phyloP scores from a whole-genome alignment of 1,140 invertebrate genomes.

The Platorchestia sp. region DNA sequence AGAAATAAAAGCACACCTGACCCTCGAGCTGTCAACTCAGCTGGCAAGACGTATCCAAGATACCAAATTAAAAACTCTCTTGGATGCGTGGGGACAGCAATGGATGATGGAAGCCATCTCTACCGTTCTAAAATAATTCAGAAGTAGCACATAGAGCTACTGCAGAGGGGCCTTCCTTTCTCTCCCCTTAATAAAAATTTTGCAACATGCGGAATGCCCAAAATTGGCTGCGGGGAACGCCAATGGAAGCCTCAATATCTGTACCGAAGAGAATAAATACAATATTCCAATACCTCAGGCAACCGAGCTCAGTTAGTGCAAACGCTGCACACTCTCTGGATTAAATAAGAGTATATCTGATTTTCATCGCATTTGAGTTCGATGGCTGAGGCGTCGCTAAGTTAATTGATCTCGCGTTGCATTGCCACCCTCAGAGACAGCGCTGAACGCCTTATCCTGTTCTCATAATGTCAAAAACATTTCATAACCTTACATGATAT shows the following conservation, averaged over 20 bases:
- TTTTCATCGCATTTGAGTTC: not conserved
- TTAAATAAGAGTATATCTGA: not conserved
- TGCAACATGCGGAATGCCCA: not conserved
- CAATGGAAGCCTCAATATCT: not conserved
- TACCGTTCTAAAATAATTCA: not conserved
- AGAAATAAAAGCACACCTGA: not conserved
- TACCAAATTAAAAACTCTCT: not conserved
- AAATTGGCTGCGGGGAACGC: not conserved
- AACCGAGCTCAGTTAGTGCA: not conserved
- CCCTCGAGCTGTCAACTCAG: no score
- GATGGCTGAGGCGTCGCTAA: not conserved
- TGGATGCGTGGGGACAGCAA: not conserved
- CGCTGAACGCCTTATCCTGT: not conserved
- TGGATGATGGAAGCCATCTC: not conserved
- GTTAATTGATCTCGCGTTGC: not conserved
- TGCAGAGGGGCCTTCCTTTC: not conserved
- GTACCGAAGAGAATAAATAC: not conserved
- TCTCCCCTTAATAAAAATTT: slow-evolving; percentile 17
- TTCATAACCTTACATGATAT: no score
- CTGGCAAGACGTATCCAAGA: no score
- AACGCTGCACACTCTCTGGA: not conserved
- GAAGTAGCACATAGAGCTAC: not conserved
- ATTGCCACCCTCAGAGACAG: not conserved
- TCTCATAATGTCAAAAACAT: no score
- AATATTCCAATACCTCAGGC: slow-evolving; percentile 29